phyloP scores from a whole-genome alignment of 53 echinoderm and acorn worm genomes.

The Glandiceps talaboti region DNA sequence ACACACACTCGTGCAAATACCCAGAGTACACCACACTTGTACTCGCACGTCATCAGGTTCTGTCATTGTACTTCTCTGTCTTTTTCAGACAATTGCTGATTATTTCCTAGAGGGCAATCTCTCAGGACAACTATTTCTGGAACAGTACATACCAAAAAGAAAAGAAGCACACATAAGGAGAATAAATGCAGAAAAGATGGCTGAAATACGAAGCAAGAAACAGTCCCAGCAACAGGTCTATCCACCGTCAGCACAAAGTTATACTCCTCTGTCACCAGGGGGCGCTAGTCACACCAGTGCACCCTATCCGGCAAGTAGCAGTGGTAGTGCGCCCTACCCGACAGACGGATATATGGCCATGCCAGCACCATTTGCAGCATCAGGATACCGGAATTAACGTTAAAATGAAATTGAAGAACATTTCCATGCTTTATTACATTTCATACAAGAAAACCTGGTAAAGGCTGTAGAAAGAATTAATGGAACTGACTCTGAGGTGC shows the following conservation, averaged over 20 bases:
- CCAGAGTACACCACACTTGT: too few relatives aligned
- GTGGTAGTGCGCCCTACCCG: background rate
- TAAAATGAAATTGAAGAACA: too few relatives aligned
- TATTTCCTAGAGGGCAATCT: conserved; percentile 59
- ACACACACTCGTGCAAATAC: too few relatives aligned
- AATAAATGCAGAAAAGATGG: conserved; percentile 89
- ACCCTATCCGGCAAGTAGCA: background rate
- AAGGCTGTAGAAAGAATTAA: too few relatives aligned
- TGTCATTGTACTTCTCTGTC: too few relatives aligned
- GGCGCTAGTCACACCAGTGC: background rate
- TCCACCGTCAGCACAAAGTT: background rate
- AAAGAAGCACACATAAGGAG: conserved; percentile 53
- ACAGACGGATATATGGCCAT: background rate
- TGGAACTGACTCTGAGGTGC: too few relatives aligned
- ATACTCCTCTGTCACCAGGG: background rate
- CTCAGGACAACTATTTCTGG: conserved; percentile 50
- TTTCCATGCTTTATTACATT: too few relatives aligned
- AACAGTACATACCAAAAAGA: conserved; percentile 56
- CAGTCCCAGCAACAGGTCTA: conserved; percentile 1
- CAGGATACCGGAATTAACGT: too few relatives aligned
- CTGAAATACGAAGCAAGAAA: conserved; percentile 30
- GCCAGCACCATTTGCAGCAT: background rate
- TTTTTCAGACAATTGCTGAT: conserved; percentile 63
- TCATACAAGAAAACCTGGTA: too few relatives aligned
- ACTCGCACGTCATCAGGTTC: too few relatives aligned